Conservation (phyloP, 2,113 vertebrate species). For the Glareola pratincola region DNA sequence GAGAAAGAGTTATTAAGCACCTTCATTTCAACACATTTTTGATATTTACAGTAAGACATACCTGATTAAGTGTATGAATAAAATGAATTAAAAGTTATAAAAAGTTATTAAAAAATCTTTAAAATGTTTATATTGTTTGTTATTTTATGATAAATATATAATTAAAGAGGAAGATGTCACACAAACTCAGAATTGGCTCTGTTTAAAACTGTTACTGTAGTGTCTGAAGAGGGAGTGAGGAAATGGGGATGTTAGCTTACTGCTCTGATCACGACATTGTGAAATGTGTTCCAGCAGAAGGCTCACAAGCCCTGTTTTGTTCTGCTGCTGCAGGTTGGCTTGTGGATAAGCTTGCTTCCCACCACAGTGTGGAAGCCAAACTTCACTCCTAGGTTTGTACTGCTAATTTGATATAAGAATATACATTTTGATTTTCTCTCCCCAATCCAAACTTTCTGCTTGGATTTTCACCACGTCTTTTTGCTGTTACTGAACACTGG, state of each 20-base stretch:
- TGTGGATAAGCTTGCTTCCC: background rate
- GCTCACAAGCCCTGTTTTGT: background rate
- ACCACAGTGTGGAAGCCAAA: background rate
- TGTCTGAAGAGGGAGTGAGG: background rate
- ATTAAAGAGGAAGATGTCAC: slow-evolving; percentile 11
- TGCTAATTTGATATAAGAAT: background rate
- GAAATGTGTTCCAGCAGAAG: background rate
- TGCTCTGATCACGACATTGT: background rate
- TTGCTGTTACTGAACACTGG: background rate
- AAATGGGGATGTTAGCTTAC: background rate
- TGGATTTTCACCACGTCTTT: background rate
- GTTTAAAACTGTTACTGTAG: background rate
- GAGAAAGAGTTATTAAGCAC: slow-evolving; percentile 75
- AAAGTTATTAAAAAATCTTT: slow-evolving; percentile 45
- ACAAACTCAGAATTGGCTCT: slow-evolving; percentile 24
- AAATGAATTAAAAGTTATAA: slow-evolving; percentile 54
- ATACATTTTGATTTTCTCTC: background rate
- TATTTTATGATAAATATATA: slow-evolving; percentile 69
- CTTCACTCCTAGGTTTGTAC: background rate
- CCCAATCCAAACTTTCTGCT: background rate
- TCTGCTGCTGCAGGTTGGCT: background rate
- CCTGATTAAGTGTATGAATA: slow-evolving; percentile 58
- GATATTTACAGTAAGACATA: slow-evolving; percentile 57
- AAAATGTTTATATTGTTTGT: slow-evolving; percentile 55
- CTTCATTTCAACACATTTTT: slow-evolving; percentile 73